phyloP scores from a whole-genome alignment of 2,888 invertebrate species.

The Leptogaster cylindrica region DNA sequence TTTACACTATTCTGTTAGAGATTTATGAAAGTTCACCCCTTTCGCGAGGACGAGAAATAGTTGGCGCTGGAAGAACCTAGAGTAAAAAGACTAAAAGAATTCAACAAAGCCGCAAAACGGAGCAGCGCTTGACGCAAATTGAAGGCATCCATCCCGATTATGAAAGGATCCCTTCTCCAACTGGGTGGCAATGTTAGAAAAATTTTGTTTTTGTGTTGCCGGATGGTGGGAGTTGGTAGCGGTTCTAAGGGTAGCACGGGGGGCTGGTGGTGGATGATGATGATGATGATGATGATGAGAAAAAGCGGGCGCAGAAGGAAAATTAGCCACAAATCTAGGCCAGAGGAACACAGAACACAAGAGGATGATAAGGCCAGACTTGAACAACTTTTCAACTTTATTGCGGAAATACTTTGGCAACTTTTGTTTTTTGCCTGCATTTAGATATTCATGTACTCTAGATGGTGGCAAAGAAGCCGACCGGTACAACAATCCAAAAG shows the following conservation, averaged over 20 bases:
- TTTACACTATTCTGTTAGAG: conserved; percentile 26
- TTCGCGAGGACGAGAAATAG: neutral
- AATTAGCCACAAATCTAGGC: conserved; percentile 31
- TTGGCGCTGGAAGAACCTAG: neutral
- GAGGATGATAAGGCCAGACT: conserved; percentile 23
- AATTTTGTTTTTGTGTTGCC: too few relatives aligned
- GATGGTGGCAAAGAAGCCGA: neutral
- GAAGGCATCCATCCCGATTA: conserved; percentile 6
- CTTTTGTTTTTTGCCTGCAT: conserved; percentile 30
- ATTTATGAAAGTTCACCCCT: conserved; percentile 15
- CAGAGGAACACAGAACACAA: neutral
- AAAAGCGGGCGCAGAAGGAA: neutral
- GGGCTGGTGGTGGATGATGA: too few relatives aligned
- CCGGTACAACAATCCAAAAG: neutral
- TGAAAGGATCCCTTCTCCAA: neutral
- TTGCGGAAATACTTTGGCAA: conserved; percentile 32
- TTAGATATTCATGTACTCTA: neutral
- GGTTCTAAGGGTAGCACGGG: neutral
- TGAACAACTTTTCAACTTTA: conserved; percentile 36
- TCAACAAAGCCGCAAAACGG: conserved; percentile 29
- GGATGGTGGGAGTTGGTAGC: too few relatives aligned
- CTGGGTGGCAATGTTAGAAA: too few relatives aligned
- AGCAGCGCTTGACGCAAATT: conserved; percentile 20
- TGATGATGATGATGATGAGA: too few relatives aligned
- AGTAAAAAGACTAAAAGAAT: conserved; percentile 2